A percentile compares a stretch with the other conserved stretches of the same genome.
Evolutionary conservation across 2,888 invertebrate genomes (phyloP).

Genomic region (Aradus depressus): DNA sequence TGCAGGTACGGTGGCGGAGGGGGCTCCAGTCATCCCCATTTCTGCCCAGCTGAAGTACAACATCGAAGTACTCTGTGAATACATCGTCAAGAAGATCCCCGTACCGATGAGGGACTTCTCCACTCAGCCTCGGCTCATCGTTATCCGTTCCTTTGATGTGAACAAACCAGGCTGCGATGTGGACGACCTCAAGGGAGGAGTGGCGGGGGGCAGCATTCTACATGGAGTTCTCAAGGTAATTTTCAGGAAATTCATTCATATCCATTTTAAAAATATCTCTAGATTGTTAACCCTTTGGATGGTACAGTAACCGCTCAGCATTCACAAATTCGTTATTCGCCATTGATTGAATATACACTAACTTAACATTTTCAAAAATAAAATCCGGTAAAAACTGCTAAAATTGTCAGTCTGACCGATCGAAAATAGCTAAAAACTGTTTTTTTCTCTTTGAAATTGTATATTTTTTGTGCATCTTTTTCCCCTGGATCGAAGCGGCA

Average conservation of each 20-base stretch:
- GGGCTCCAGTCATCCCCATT: slow-evolving; percentile 96
- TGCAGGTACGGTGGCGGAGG: slow-evolving; percentile 88
- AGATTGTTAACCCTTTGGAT: no score
- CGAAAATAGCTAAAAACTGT: no score
- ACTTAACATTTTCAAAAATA: no score
- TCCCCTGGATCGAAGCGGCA: no score
- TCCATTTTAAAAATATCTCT: neutral
- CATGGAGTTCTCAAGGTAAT: slow-evolving; percentile 77
- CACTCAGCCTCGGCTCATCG: slow-evolving; percentile 88
- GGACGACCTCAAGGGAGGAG: slow-evolving; percentile 93
- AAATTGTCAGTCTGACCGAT: no score
- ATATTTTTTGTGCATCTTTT: no score
- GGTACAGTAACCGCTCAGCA: no score
- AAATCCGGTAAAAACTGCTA: no score
- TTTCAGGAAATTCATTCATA: neutral
- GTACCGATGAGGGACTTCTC: slow-evolving; percentile 91
- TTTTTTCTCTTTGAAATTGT: no score
- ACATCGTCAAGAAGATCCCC: slow-evolving; percentile 96
- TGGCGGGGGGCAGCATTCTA: slow-evolving; percentile 96
- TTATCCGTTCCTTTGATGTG: slow-evolving; percentile 92
- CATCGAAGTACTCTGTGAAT: slow-evolving; percentile 97
- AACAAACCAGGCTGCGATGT: slow-evolving; percentile 99
- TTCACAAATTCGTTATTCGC: no score
- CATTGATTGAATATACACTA: no score
- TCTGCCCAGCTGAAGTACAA: slow-evolving; percentile 99